Conservation (phyloP, 2,797 vertebrate species). For the Euthynnus affinis region DNA sequence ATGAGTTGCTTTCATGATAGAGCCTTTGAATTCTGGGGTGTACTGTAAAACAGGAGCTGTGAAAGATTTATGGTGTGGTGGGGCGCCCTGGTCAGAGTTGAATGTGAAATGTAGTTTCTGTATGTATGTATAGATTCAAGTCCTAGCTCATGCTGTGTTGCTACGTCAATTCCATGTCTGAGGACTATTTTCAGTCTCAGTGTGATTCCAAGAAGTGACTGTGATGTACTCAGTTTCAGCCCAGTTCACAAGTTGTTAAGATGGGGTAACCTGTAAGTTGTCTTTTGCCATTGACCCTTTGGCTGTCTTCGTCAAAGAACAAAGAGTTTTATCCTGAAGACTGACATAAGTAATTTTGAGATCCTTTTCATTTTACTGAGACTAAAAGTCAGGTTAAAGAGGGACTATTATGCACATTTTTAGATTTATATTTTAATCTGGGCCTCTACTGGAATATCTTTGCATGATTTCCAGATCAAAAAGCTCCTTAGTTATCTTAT, state of each 20-base stretch:
- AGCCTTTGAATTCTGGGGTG: slow-evolving; percentile 39
- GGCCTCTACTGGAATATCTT: not conserved
- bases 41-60: slow-evolving; percentile 33
- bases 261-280: not conserved
- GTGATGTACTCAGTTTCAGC: slow-evolving; percentile 14
- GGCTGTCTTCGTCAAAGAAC: slow-evolving; percentile 17
- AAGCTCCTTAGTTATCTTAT: not conserved
- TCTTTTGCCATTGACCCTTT: slow-evolving; percentile 39
- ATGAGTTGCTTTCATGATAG: slow-evolving; percentile 32
- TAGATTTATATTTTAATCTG: not conserved
- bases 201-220: slow-evolving; percentile 11
- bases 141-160: slow-evolving; percentile 33
- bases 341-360: not conserved
- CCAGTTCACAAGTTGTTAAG: slow-evolving; percentile 29
- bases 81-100: slow-evolving; percentile 27
- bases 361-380: not conserved
- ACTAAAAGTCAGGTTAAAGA: not conserved
- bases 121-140: slow-evolving; percentile 31
- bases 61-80: slow-evolving; percentile 37
- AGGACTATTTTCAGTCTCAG: slow-evolving; percentile 23
- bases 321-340: not conserved
- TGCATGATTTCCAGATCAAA: not conserved
- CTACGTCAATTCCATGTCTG: slow-evolving; percentile 30
- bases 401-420: not conserved
- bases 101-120: slow-evolving; percentile 39